Percentiles rank a stretch among this genome's conserved stretches.
Evolutionary conservation across 2,888 invertebrate genomes (phyloP).

Genomic region (Parascotia fuliginaria): DNA sequence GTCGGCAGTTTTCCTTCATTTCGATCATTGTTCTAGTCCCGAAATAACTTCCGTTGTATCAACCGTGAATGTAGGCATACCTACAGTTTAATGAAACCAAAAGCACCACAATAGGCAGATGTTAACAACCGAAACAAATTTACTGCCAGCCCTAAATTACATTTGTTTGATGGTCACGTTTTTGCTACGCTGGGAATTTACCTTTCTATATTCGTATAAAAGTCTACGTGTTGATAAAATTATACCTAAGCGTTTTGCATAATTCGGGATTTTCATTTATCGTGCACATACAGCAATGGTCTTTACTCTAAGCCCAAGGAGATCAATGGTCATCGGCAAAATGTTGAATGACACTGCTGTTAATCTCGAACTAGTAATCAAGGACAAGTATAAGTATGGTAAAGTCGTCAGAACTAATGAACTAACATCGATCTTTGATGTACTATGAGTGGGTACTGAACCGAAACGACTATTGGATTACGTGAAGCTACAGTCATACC

Average conservation of each 20-base stretch:
- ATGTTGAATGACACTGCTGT: slow-evolving; percentile 24
- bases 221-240: slow-evolving; percentile 26
- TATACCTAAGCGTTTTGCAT: slow-evolving; percentile 32
- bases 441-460: slow-evolving; percentile 17
- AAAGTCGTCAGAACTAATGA: slow-evolving; percentile 23
- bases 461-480: slow-evolving; percentile 21
- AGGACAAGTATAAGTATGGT: slow-evolving; percentile 3
- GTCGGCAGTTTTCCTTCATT: slow-evolving; percentile 3
- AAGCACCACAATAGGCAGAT: slow-evolving; percentile 30
- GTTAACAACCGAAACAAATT: slow-evolving; percentile 29
- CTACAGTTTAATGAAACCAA: slow-evolving; percentile 22
- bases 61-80: slow-evolving; percentile 12
- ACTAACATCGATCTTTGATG: slow-evolving; percentile 31
- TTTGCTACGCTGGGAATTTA: slow-evolving; percentile 9
- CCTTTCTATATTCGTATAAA: slow-evolving; percentile 16
- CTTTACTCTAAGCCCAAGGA: slow-evolving; percentile 23
- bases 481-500: slow-evolving; percentile 17
- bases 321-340: slow-evolving; percentile 30
- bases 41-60: slow-evolving; percentile 20
- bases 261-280: slow-evolving; percentile 39
- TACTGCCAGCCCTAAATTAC: slow-evolving; percentile 33
- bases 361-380: slow-evolving; percentile 14
- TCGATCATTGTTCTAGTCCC: slow-evolving; percentile 18
- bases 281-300: slow-evolving; percentile 26
- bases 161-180: slow-evolving; percentile 23